Evolutionary conservation across 2,113 vertebrate genomes (phyloP).

Genomic region (Chauna torquata): DNA sequence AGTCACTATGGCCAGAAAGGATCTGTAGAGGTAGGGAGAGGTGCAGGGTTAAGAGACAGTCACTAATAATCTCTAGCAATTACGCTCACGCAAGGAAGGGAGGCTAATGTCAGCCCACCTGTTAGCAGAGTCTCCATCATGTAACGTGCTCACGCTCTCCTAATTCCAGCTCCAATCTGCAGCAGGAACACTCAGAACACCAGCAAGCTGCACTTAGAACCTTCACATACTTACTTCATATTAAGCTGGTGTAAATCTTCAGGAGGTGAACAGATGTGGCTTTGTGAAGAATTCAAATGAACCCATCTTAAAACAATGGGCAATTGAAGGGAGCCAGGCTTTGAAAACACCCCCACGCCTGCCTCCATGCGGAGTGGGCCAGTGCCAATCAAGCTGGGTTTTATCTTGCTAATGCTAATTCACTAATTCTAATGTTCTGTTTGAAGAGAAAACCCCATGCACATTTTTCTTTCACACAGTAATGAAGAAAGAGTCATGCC

Average conservation of each 20-base stretch:
- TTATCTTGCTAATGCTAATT: conserved; percentile 14
- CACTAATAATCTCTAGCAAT: background rate
- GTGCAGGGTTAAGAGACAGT: background rate
- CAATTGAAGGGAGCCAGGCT: background rate
- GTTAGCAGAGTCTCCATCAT: background rate
- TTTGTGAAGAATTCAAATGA: conserved; percentile 41
- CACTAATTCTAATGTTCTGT: background rate
- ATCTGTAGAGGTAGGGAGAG: background rate
- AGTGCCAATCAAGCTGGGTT: background rate
- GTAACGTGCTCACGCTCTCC: fast-evolving
- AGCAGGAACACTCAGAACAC: background rate
- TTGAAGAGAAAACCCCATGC: background rate
- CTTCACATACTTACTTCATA: conserved; percentile 2
- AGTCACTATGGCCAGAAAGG: background rate
- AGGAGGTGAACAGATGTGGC: conserved; percentile 46
- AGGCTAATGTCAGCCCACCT: background rate
- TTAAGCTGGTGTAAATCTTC: conserved; percentile 1
- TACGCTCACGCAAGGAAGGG: background rate
- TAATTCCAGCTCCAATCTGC: background rate
- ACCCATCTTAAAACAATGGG: background rate
- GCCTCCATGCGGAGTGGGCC: background rate
- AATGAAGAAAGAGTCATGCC: background rate
- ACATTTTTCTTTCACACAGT: background rate
- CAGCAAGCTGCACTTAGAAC: background rate
- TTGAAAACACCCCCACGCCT: background rate